Evolutionary conservation across 2,113 vertebrate genomes (phyloP), one percentile per base, ranked within the genome.

Genomic region (Orthonyx spaldingii): DNA sequence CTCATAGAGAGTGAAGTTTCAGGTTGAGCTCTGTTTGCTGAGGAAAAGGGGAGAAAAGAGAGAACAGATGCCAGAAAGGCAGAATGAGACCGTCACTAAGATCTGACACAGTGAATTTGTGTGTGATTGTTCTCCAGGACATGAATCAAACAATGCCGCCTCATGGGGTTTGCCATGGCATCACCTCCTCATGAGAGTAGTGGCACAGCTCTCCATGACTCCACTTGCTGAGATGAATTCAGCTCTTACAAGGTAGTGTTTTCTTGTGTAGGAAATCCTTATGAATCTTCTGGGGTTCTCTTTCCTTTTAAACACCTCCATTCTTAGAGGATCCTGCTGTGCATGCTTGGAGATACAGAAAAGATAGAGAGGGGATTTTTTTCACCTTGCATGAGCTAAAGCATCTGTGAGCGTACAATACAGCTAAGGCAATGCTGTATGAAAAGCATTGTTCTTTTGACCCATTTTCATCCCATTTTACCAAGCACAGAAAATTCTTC

Each of bases 381-480:
- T 90, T 87, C 27, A 57, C 27, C 28, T 91, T 59, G 39, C 8
- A 59, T 41, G 61, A 90, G 71, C 59, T 76, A 72, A 71, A 88
- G 75, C 50, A 76, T 89, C 64, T 93, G 66, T 39, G 49, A 96
- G 59, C 12, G 16, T 41, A 80, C 4, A 52, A 56, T 76, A 57
- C 50, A 63, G 59, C 35, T 85, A 87, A 94, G 33, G 79, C 37
- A 97, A 70, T 41, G 28, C 23, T 85, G 23, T 61, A 61, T 75
- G 41, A 90, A 90, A 85, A 66, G 7, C 32, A 64, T 87, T 92
- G 46, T 92, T 96, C 75, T 94, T 96, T 90, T 90, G 86, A 95
- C 89, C 53, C 47, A 81, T 92, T 95, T 97, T 92, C 66, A 59
- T 50, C 39, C 61, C 22, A n/a, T 89, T 91, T 91, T 66, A 79